phyloP scores from a whole-genome alignment of 2,888 invertebrate species.

The Troilus luridus region DNA sequence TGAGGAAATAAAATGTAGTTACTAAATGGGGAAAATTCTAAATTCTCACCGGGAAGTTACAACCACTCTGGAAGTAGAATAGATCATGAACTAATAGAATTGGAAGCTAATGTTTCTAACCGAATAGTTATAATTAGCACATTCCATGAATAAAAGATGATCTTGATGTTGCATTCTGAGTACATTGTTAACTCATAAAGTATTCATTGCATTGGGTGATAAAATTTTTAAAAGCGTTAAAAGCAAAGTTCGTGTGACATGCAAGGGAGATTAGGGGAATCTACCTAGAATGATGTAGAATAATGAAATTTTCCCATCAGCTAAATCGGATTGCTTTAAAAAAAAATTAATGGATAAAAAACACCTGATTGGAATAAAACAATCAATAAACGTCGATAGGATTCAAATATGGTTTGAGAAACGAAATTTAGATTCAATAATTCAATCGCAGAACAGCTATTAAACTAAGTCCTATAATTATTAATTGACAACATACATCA shows the following conservation, averaged over 20 bases:
- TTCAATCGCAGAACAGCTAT: background rate
- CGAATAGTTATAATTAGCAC: background rate
- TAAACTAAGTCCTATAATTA: background rate
- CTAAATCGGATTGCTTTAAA: background rate
- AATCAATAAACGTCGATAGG: background rate
- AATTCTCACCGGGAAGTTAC: background rate
- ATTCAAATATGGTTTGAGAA: background rate
- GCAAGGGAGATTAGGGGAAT: background rate
- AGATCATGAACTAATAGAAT: background rate
- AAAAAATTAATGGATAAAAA: background rate
- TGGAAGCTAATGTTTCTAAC: background rate
- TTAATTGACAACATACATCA: background rate
- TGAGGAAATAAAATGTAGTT: background rate
- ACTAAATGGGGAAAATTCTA: background rate
- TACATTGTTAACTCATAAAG: background rate
- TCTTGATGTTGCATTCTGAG: background rate
- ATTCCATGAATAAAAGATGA: background rate
- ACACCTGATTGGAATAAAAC: background rate
- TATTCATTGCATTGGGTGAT: background rate
- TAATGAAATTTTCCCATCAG: constrained; percentile 9
- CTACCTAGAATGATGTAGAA: background rate
- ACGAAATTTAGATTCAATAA: background rate
- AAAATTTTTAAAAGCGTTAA: background rate
- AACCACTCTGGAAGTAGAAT: background rate
- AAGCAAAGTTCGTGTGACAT: constrained; percentile 28